Evolutionary conservation across 2,888 invertebrate genomes (phyloP), one percentile per base, ranked within the genome.

Genomic region (Drosophila rellima): DNA sequence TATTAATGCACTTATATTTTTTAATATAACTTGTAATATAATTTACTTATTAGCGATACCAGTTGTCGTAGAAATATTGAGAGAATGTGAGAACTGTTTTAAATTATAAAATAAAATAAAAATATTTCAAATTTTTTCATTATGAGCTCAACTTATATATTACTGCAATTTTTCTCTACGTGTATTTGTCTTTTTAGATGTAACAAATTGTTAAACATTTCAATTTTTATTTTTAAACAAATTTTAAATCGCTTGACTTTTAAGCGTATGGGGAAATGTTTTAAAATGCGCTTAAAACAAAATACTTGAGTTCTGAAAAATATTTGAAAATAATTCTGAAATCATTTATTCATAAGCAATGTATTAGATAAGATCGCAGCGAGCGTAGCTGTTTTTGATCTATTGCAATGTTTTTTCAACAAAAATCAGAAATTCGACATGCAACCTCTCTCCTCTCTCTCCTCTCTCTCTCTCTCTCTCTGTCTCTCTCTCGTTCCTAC

Each of bases 311-410:
- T 20, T 55, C 33, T 31, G 11, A 20, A 33, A 44, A 54, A 42
- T 42, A 18, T 42, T 54, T 5, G 8, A 18, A 31, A 54, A 40
- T 29, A 1, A 20, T 42, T 54, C 10, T 1, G 54, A 54, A 18
- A 54, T 20, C 40, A 40, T 31, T 54, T 54, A 39, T 37, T 15
- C 7, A n/a, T 17, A 8, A 10, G 1, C 17, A 10, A 31, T 33
- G 45, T 45, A 35, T 23, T 56, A 17, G 45, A 45, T 45, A 35
- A 33, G 56, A 56, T 56, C 35, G 44, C 26, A 56, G 45, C 44
- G 17, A 52, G 7, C 13, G 13, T 29, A 26, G 39, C 40, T 31
- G 54, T 31, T 31, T 31, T 45, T 56, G 56, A 56, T 45, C 56
- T 56, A 56, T 35, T 44, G 56, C 56, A 23, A 23, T 44, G 42